Percentiles rank a stretch among this genome's conserved stretches.
Evolutionary conservation across 2,797 vertebrate species (phyloP).

Genomic region (Serranus cabrilla): DNA sequence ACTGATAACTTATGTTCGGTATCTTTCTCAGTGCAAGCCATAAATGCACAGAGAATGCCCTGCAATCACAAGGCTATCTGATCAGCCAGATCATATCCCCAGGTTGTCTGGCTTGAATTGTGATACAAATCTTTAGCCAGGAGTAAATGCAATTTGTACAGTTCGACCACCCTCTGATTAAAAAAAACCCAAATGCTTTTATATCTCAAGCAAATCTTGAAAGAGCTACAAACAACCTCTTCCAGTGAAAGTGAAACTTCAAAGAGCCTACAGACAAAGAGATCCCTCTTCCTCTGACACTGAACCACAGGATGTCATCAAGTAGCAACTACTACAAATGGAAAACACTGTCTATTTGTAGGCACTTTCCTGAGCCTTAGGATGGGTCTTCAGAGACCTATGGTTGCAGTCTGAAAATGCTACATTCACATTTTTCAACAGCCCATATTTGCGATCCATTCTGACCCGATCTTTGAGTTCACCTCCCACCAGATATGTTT

Average conservation of each 20-base stretch:
- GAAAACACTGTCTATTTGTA: neutral
- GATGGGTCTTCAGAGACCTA: slow-evolving; percentile 2
- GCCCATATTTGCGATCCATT: neutral
- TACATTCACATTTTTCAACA: slow-evolving; percentile 23
- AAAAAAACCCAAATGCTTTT: neutral
- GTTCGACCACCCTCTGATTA: neutral
- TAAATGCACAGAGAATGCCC: neutral
- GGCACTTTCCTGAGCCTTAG: neutral
- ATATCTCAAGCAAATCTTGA: neutral
- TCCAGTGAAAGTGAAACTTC: neutral
- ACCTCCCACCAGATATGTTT: slow-evolving; percentile 11
- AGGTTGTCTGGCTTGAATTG: neutral
- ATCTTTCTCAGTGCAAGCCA: neutral
- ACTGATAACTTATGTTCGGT: neutral
- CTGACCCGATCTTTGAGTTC: slow-evolving; percentile 39
- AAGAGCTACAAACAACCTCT: neutral
- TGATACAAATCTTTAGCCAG: neutral
- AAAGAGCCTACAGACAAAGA: neutral
- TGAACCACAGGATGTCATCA: neutral
- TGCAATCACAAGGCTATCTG: neutral
- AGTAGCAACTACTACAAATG: neutral
- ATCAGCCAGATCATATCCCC: neutral
- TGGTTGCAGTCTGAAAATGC: slow-evolving; percentile 14
- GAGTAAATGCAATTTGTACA: neutral
- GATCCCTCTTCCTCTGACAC: neutral